phyloP scores from a whole-genome alignment of 2,797 vertebrate species.

The Bradypus variegatus region DNA sequence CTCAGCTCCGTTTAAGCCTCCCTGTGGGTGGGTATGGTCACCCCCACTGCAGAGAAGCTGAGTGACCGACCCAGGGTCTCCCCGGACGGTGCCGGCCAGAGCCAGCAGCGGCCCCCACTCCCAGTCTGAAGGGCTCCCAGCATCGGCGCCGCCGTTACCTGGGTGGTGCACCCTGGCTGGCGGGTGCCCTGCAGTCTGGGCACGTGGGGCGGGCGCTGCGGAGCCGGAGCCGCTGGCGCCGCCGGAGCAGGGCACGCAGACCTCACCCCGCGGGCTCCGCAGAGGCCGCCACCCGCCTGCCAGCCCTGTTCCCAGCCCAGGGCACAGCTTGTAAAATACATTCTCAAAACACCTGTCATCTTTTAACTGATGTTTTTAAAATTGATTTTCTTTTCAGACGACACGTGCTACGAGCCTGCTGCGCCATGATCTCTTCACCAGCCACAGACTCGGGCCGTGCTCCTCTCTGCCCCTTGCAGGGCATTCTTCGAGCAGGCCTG shows the following conservation, averaged over 20 bases:
- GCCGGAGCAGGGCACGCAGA: neutral
- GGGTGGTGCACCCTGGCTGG: neutral
- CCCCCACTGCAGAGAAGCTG: neutral
- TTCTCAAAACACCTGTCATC: slow-evolving; percentile 32
- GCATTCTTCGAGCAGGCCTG: neutral
- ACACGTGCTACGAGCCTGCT: neutral
- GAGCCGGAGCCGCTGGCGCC: neutral
- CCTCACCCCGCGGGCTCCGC: neutral
- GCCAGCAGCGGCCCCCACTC: neutral
- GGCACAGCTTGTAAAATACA: neutral
- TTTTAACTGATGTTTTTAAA: slow-evolving; percentile 35
- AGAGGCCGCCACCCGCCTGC: neutral
- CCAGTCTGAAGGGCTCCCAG: neutral
- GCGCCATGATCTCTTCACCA: slow-evolving; percentile 41
- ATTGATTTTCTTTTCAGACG: slow-evolving; percentile 56
- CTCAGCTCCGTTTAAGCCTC: neutral
- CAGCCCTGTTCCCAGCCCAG: neutral
- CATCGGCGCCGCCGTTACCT: fast-evolving
- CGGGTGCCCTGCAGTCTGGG: slow-evolving; percentile 22
- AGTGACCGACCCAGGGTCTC: neutral
- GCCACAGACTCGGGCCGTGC: neutral
- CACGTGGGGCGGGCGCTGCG: neutral
- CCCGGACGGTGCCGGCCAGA: neutral
- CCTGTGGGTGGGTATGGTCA: neutral
- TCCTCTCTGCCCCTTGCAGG: neutral